A percentile compares a stretch with the other conserved stretches of the same genome.
These are phyloP conservation scores for Seison nebaliae DNA, from an alignment of 1,140 invertebrate species.

Conservation along the genomic window DNA sequence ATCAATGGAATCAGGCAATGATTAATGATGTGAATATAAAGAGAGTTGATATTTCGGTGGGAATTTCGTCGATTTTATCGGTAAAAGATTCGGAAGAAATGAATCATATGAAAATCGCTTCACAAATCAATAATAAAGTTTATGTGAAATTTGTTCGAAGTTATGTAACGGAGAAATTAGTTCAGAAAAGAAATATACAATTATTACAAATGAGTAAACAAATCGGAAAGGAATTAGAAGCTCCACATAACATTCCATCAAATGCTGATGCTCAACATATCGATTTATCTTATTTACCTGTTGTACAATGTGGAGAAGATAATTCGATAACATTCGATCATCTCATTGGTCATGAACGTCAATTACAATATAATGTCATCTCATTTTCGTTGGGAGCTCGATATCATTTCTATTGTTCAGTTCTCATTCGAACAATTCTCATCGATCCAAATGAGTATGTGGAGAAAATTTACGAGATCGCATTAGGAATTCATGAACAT, in stretches of 20 bases:
- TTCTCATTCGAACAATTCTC: conserved; percentile 80
- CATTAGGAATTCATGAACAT: conserved; percentile 66
- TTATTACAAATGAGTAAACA: conserved; percentile 69
- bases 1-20: conserved; percentile 11
- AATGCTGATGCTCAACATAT: conserved; percentile 55
- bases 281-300: conserved; percentile 89
- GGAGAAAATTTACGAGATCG: conserved; percentile 62
- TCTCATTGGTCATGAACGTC: conserved; percentile 67
- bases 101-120: conserved; percentile 69
- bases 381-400: conserved; percentile 70
- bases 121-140: conserved; percentile 63
- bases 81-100: conserved; percentile 81
- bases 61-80: conserved; percentile 58
- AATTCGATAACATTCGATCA: conserved; percentile 89
- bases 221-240: conserved; percentile 51
- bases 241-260: conserved; percentile 60
- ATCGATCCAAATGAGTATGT: conserved; percentile 60
- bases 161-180: conserved; percentile 93
- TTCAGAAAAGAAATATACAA: conserved; percentile 71
- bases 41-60: conserved; percentile 45
- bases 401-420: conserved; percentile 93
- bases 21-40: conserved; percentile 3
- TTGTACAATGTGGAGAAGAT: conserved; percentile 86
- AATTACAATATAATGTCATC: conserved; percentile 77
- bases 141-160: conserved; percentile 85